Base-by-base conservation (phyloP, 2,888 invertebrate species). In the Leptarthrus brevirostris region DNA sequence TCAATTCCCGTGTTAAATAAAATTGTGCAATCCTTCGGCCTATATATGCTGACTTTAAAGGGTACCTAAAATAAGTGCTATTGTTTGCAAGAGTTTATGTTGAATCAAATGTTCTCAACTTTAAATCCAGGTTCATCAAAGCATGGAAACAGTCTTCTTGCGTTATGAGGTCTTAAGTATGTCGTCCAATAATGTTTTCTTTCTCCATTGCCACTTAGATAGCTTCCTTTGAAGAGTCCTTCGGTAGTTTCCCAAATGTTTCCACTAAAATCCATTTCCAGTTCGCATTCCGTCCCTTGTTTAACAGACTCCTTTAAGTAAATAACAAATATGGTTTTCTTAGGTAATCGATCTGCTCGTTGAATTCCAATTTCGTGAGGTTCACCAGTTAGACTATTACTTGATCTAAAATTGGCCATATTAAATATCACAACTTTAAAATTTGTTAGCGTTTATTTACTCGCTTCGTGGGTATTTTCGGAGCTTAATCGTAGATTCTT, bases 111-210 rank as follows among this genome's bases (percentile, higher is more conserved):
- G 10, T 0, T 34, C 26, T n/a, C 4, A n/a, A 91, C 90, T 84
- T 93, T 94, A 80, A 89, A 91, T 0, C 88, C 89, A 0, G 93
- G 93, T 79, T 93, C 92, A 81, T 94, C 93, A 81, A 93, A 93
- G 79, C 94, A 94, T 0, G 94, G 94, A 81, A 94, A 94, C 78
- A 93, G 86, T 18, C 88, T 87, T n/a, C 92, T 87, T 0, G 93
- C 93, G 80, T 92, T 89, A 81, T 91, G 91, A 0, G 92, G 91
- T 44, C 92, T 86, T 76, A 93, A 85, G 79, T 92, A 89, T 0
- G 92, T 91, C 0, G 89, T 92, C 16, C 90, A 87, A 79, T 91
- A 91, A 79, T 87, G 87, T 78, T 77, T 79, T 36, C 82, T 83
- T 24, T 82, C 81, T 2, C 84, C 83, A 0, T 81, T 83, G 0